A percentile compares a stretch with the other conserved stretches of the same genome.
Conservation (phyloP, 1,140 invertebrate species). For the Zaprionus inermis region DNA sequence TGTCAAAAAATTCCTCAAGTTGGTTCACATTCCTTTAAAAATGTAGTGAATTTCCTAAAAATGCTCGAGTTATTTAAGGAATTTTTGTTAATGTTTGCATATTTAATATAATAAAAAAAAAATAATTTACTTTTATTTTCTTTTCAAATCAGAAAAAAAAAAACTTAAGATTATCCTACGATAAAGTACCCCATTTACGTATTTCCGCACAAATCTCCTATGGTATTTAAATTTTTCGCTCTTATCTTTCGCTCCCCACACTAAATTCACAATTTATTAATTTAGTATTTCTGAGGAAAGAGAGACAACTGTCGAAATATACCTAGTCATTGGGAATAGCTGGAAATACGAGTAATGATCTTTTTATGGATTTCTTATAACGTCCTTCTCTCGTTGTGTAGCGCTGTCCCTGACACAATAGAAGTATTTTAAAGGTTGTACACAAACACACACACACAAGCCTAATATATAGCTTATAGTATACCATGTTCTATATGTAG, state of each 20-base stretch:
- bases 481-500: neutral
- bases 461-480: too few relatives aligned
- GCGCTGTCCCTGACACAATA: conserved; percentile 21
- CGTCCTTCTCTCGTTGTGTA: conserved; percentile 2
- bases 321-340: neutral
- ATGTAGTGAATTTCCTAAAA: too few relatives aligned
- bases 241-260: neutral
- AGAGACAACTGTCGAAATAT: too few relatives aligned
- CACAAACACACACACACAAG: neutral
- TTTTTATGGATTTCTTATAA: neutral
- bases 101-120: too few relatives aligned
- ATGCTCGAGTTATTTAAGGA: too few relatives aligned
- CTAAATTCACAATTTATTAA: neutral
- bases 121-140: too few relatives aligned
- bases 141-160: too few relatives aligned
- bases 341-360: neutral
- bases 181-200: neutral
- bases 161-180: neutral
- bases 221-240: neutral
- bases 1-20: too few relatives aligned
- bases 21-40: too few relatives aligned
- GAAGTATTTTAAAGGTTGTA: conserved; percentile 2
- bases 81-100: too few relatives aligned
- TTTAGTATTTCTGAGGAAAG: neutral
- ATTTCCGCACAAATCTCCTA: neutral